Evolutionary conservation across 2,888 invertebrate species (phyloP), one percentile per base, ranked within the genome.

Genomic region (Xanthorhoe spadicearia): DNA sequence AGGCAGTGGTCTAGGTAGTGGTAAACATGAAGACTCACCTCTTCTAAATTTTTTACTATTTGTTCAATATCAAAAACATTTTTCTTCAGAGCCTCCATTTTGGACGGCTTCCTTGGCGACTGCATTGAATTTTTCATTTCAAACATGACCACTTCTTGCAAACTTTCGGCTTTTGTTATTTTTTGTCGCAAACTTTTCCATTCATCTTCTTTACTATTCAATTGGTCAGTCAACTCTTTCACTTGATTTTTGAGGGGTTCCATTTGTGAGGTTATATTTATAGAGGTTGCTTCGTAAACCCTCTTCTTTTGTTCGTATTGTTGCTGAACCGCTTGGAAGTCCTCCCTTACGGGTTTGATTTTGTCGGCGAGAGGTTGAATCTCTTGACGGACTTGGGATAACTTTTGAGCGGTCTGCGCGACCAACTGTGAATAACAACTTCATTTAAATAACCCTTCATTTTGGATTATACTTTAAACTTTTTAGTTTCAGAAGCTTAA

Each of bases 281-380:
- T 93, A 28, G 95, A 93, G 61, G 95, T 94, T 3, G 95, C 94
- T 82, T 96, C 96, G 81, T 96, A 96, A 23, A 94, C 84, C 71
- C 93, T 83, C 83, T 96, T 96, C 87, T 95, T 95, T 76, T 95
- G 94, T 74, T 96, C 96, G 82, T 95, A 95, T 74, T 95, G 95
- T 75, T 94, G 94, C 72, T 95, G 94, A 46, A 96, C 80, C 67
- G 95, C 94, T 89, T 96, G 94, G 56, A 93, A 94, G 76, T 95
- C 94, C 72, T 96, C 94, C 73, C 96, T 94, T 60, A 96, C 86
- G 1, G 95, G 95, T 77, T 96, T 94, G 59, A 97, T 89, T 78
- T 83, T 84, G 71, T 92, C 92, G 8, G 89, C 90, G 7, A 94
- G 83, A 18, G 93, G 93, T 69, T 91, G 90, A 59, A 92, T 90